Evolutionary conservation across 2,888 invertebrate species (phyloP), one percentile per base, ranked within the genome.

Genomic region (Parasteatoda lunata): DNA sequence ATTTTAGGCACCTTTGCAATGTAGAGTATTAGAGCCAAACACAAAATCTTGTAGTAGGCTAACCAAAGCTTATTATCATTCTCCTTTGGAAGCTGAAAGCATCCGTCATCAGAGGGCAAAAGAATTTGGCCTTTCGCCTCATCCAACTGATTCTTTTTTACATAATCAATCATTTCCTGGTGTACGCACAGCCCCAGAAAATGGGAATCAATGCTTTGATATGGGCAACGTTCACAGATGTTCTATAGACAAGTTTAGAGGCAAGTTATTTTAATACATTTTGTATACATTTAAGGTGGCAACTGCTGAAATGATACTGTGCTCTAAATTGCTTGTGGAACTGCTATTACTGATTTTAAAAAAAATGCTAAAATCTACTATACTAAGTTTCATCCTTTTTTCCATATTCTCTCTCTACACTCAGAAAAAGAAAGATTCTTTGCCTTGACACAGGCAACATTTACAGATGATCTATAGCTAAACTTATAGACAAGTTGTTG

Each of bases 81-180:
- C 80, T 54, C 85, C 85, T 9, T 52, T 77, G 3, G 80, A 80
- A 30, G 65, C 68, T 3, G 52, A 54, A 30, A 90, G 90, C 0
- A 91, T 90, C 9, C 89, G 90, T 72, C 89, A 89, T 47, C 91
- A 91, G 64, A 89, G 91, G 54, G 91, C 90, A 0, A 80, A 88
- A 4, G 91, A 91, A 89, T 88, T 91, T 52, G 91, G 91, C 5
- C 78, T 91, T 5, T 84, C 84, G 2, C 78, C 81, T 9, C 76
- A 75, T 13, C 80, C 79, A 30, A 89, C 84, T 7, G 87, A 89
- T 89, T 94, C 94, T 51, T 94, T 94, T 92, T 94, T 94, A 91
- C 93, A 92, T 45, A 94, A 94, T 91, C 94, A 94, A 91, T 94
- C 94, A 89, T 94, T 94, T 90, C 94, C 94, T n/a, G 91, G 70